A percentile compares a stretch with the other conserved stretches of the same genome.
phyloP scores from a whole-genome alignment of 35 echinoderm and acorn worm genomes.

The Apostichopus japonicus region DNA sequence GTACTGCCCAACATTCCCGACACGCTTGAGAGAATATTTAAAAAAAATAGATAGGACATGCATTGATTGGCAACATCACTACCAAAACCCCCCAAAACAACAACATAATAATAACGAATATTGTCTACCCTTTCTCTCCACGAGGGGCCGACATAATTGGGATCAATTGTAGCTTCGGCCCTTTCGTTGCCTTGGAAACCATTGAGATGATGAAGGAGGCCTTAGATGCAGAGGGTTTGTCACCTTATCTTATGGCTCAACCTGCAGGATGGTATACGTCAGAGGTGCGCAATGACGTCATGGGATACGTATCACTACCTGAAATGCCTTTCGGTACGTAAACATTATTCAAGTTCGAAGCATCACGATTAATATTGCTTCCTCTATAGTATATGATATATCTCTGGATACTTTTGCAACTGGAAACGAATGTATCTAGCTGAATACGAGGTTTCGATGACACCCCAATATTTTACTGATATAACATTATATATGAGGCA shows the following conservation, averaged over 20 bases:
- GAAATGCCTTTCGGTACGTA: slow-evolving; percentile 70
- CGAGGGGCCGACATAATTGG: slow-evolving; percentile 72
- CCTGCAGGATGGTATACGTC: slow-evolving; percentile 68
- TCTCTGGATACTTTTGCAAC: no score
- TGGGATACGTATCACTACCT: slow-evolving; percentile 60
- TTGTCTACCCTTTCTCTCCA: background rate
- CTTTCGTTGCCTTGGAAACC: slow-evolving; percentile 47
- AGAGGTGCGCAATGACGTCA: slow-evolving; percentile 44
- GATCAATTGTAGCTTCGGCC: slow-evolving; percentile 72
- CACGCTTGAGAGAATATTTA: background rate
- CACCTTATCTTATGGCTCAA: slow-evolving; percentile 64
- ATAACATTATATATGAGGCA: no score
- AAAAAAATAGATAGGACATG: background rate
- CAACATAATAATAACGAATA: background rate
- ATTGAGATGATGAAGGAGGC: slow-evolving; percentile 68
- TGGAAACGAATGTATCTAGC: no score
- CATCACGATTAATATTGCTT: no score
- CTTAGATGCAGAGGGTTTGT: slow-evolving; percentile 48
- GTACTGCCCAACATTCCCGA: background rate
- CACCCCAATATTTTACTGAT: no score
- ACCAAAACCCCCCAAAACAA: no score
- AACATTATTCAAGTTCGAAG: background rate
- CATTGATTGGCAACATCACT: background rate
- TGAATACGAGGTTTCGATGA: no score
- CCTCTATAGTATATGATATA: no score